These are phyloP conservation scores for Clarias pachynema DNA, from an alignment of 2,797 vertebrate genomes.

Conservation along the genomic window DNA sequence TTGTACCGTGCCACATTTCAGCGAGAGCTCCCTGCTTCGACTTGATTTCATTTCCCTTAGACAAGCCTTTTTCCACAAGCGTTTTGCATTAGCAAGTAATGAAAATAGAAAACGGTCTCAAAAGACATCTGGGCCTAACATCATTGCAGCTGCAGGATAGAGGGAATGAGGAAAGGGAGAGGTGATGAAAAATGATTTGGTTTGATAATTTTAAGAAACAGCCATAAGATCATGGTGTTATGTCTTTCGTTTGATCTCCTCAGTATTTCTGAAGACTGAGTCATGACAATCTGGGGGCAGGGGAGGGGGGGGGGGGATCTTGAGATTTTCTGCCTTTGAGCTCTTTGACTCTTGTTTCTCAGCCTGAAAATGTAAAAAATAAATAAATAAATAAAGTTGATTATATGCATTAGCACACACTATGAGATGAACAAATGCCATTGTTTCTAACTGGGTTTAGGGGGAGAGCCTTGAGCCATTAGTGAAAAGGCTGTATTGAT, in stretches of 20 bases:
- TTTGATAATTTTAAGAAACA: constrained; percentile 42
- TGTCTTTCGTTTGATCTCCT: constrained; percentile 21
- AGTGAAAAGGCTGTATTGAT: constrained; percentile 24
- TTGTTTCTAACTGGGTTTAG: constrained; percentile 11
- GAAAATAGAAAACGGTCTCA: constrained; percentile 48
- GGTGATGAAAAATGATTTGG: constrained; percentile 36
- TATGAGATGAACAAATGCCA: constrained; percentile 13
- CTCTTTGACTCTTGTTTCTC: not conserved
- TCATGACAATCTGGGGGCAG: not conserved
- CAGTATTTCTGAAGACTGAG: constrained; percentile 23
- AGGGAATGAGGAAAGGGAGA: constrained; percentile 2
- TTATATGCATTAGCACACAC: constrained; percentile 25
- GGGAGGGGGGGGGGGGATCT: constrained; percentile 32
- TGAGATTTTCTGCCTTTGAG: constrained; percentile 16
- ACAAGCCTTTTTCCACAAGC: constrained; percentile 34
- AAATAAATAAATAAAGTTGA: constrained; percentile 1
- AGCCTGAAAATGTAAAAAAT: not conserved
- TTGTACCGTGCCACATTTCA: constrained; percentile 23
- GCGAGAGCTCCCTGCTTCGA: not conserved
- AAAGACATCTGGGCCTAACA: constrained; percentile 44
- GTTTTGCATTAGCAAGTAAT: constrained; percentile 44
- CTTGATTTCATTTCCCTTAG: constrained; percentile 31
- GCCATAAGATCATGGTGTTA: constrained; percentile 4
- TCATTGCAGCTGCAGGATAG: constrained; percentile 40
- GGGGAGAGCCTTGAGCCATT: constrained; percentile 16